These are phyloP conservation scores for Anthoptus insignis DNA, from an alignment of 2,888 invertebrate genomes.

Conservation along the genomic window DNA sequence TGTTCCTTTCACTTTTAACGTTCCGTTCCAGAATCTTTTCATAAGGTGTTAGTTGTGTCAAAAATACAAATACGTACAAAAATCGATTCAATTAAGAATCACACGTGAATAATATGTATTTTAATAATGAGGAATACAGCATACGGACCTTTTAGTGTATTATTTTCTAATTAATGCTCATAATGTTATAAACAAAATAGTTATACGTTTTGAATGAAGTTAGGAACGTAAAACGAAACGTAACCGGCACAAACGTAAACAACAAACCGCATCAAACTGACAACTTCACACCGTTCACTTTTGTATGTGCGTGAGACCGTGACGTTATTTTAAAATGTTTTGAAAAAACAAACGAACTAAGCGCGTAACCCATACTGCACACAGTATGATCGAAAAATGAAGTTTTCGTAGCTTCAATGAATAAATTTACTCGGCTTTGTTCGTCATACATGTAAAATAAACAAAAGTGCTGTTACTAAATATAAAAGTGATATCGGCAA, in stretches of 20 bases:
- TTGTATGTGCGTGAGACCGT: slow-evolving; percentile 53
- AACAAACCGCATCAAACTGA: slow-evolving; percentile 51
- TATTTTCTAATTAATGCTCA: no score
- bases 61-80: no score
- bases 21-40: neutral
- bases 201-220: neutral
- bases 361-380: slow-evolving; percentile 8
- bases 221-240: slow-evolving; percentile 58
- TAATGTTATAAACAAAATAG: neutral
- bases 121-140: no score
- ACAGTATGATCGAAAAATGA: slow-evolving; percentile 20
- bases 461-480: slow-evolving; percentile 50
- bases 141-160: no score
- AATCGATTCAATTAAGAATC: no score
- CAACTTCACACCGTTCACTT: no score
- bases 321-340: slow-evolving; percentile 76
- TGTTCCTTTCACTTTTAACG: neutral
- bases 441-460: slow-evolving; percentile 26
- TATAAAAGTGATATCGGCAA: slow-evolving; percentile 60
- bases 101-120: no score
- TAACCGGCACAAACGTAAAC: slow-evolving; percentile 64
- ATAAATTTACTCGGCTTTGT: neutral
- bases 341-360: slow-evolving; percentile 61
- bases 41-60: no score
- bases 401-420: neutral